Base-by-base conservation (phyloP, 2,113 vertebrate species). In the Megaleporinus macrocephalus region DNA sequence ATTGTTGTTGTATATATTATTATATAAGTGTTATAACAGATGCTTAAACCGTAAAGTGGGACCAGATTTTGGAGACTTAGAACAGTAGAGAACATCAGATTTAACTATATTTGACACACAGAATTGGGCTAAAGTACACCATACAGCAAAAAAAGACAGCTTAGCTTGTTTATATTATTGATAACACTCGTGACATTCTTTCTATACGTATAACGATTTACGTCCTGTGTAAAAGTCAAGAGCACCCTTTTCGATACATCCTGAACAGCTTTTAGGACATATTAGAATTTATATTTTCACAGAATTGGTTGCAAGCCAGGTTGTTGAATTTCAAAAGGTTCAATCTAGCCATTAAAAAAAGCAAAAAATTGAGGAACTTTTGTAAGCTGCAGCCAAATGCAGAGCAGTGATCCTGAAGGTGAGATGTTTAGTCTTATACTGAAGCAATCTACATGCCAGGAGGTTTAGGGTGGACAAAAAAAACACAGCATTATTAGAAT, bases 361-460 rank as follows among this genome's bases (percentile, higher is more conserved):
- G 83, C 49, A 55, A 55, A 47, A 24, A 73, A 81, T 78, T 85
- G 76, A 68, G 68, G 44, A 80, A 78, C 79, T 44, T 44, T 74
- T 66, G 18, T 26, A 70, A 65, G 69, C n/a, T 75, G 78, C 4
- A 76, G 73, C 75, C 68, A 72, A 49, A 69, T 70, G 16, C 33
- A 30, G 33, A 73, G 22, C 22, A 73, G 33, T 16, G 7, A 70
- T 68, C 16, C 81, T 74, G 5, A 53, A 80, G 59, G 73, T 18
- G 75, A 79, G 61, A 77, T 84, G n/a, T 81, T 84, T 84, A 78
- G 79, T 72, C 51, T 80, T 65, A 72, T 81, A 73, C 65, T 69
- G 62, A 71, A 81, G 27, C 5, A 59, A 53, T 69, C 16, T 10
- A 18, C 76, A 76, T 73, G 82, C 80, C 78, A 88, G 86, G 59